Base-by-base conservation (phyloP, 1,140 invertebrate species). In the Panagrolaimus sp. region DNA sequence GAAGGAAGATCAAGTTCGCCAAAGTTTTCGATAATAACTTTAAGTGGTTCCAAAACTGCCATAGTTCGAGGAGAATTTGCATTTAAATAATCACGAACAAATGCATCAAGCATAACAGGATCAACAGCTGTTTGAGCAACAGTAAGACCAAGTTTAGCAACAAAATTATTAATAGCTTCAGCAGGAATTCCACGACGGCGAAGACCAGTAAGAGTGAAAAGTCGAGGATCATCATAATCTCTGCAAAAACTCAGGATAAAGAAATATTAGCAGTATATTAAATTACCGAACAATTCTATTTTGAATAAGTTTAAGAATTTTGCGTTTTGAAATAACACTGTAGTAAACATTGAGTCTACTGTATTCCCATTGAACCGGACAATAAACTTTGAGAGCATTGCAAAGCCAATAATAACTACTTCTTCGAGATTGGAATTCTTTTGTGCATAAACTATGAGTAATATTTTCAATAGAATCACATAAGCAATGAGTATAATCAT, bases 351-450 rank as follows among this genome's bases (percentile, higher is more conserved):
- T 98, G 0, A 98, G 86, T 68, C 96, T 85, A 0, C 94, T 93
- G 85, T 98, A 98, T 85, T 99, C 96, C 95, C 96, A 98, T 83
- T 99, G 96, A 0, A 98, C 96, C 0, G 96, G 96, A 82, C 96
- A 98, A 84, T 98, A 99, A 68, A 96, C 89, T 77, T 93, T 90
- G 14, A 98, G 84, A 0, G 92, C 89, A 87, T 99, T 98, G 82
- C 96, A 98, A 10, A 99, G 85, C 96, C 96, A 98, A 84, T 98
- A 98, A 84, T 99, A 99, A 1, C 94, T 95, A 0, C 95, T 98
- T 73, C 96, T 89, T 76, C 92, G 88, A 0, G 91, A 91, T 78
- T 98, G 94, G 84, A 99, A 99, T 85, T 99, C 96, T 86, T 98
- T 98, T 0, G 96, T 98, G 82, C 96, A 99, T 10, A 99, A 86